Conservation (phyloP, 2,888 invertebrate species). For the Metacarcinus magister region DNA sequence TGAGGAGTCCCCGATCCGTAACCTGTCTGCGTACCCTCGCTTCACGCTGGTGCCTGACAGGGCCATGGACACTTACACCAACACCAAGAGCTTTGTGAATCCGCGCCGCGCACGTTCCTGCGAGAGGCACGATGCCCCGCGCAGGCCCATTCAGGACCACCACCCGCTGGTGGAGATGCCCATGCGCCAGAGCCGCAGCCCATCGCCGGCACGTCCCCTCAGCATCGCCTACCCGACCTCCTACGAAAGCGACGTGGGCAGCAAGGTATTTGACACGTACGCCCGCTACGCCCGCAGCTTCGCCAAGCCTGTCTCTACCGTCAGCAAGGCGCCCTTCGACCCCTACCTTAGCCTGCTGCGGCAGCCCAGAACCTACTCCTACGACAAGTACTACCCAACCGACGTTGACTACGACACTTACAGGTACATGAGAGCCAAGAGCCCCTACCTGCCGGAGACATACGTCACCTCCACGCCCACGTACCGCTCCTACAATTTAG, state of each 20-base stretch:
- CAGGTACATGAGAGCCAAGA: slow-evolving; percentile 70
- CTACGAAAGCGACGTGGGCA: slow-evolving; percentile 32
- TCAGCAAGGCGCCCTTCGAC: slow-evolving; percentile 51
- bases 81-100: slow-evolving; percentile 67
- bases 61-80: slow-evolving; percentile 70
- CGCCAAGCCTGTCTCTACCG: slow-evolving; percentile 15
- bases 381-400: slow-evolving; percentile 67
- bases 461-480: slow-evolving; percentile 51
- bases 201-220: slow-evolving; percentile 40
- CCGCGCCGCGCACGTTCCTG: slow-evolving; percentile 66
- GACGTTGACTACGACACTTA: slow-evolving; percentile 67
- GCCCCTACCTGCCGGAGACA: slow-evolving; percentile 47
- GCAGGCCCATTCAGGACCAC: slow-evolving; percentile 8
- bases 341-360: slow-evolving; percentile 50
- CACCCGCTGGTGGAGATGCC: slow-evolving; percentile 62
- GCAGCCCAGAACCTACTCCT: slow-evolving; percentile 41
- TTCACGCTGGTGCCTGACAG: slow-evolving; percentile 70
- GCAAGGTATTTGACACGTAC: slow-evolving; percentile 75
- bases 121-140: slow-evolving; percentile 68
- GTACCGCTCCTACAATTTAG: slow-evolving; percentile 65
- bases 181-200: background rate
- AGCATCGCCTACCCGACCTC: slow-evolving; percentile 42
- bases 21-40: slow-evolving; percentile 66
- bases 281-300: slow-evolving; percentile 61
- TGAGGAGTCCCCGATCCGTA: slow-evolving; percentile 42